A percentile compares a stretch with the other conserved stretches of the same genome.
phyloP scores from a whole-genome alignment of 1,140 invertebrate species.

The Cepaea nemoralis region DNA sequence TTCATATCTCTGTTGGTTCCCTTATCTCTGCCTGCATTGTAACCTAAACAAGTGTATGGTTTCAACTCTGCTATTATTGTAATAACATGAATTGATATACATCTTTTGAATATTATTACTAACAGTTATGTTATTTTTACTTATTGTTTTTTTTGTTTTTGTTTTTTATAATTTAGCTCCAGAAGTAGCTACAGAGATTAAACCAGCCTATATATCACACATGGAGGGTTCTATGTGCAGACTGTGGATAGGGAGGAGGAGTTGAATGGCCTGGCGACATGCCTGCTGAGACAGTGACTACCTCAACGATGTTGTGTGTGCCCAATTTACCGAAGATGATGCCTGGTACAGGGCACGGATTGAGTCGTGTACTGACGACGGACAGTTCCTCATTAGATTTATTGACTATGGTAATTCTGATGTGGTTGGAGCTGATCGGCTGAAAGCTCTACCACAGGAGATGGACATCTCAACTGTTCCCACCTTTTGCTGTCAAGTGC shows the following conservation, averaged over 20 bases:
- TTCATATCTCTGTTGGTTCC: too few species aligned
- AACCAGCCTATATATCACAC: conserved; percentile 49
- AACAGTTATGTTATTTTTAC: too few species aligned
- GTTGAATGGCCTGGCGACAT: conserved; percentile 76
- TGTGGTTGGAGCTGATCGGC: conserved; percentile 32
- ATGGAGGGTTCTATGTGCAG: conserved; percentile 72
- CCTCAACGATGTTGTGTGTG: conserved; percentile 81
- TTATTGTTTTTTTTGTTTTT: too few species aligned
- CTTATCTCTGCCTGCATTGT: too few species aligned
- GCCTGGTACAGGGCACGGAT: conserved; percentile 85
- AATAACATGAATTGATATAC: too few species aligned
- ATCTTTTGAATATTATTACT: too few species aligned
- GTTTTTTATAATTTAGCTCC: neutral
- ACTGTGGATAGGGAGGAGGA: conserved; percentile 56
- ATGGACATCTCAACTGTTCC: conserved; percentile 1
- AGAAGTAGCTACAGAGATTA: neutral
- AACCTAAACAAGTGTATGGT: too few species aligned
- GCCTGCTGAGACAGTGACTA: too few species aligned
- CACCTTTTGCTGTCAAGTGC: conserved; percentile 59
- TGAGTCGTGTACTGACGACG: conserved; percentile 77
- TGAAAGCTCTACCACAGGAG: conserved; percentile 48
- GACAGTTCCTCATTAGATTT: conserved; percentile 76
- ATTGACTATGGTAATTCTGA: conserved; percentile 75
- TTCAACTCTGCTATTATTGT: too few species aligned
- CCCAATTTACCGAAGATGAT: conserved; percentile 81